Conservation (phyloP, 2,888 invertebrate species). For the Thysanoteuthis rhombus region DNA sequence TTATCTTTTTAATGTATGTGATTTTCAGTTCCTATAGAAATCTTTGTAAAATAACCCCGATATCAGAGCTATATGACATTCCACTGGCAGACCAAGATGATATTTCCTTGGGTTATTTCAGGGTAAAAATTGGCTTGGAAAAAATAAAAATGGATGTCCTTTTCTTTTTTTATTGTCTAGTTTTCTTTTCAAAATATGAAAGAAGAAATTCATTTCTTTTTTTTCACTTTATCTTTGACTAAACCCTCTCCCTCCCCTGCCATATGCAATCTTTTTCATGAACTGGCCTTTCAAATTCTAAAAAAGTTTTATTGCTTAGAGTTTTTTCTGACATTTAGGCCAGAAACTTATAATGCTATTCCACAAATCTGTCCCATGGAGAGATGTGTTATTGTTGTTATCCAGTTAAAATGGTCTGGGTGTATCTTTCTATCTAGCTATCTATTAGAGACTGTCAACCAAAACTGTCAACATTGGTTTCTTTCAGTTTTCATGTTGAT, state of each 20-base stretch:
- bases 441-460: too few species aligned
- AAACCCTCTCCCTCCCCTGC: not conserved
- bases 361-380: not conserved
- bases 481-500: too few species aligned
- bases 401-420: not conserved
- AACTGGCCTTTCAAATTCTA: not conserved
- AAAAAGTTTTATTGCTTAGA: too few species aligned
- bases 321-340: not conserved
- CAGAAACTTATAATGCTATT: not conserved
- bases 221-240: not conserved
- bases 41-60: not conserved
- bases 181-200: not conserved
- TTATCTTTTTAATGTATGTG: not conserved
- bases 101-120: not conserved
- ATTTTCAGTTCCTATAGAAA: not conserved
- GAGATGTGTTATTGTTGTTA: not conserved
- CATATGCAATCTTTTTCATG: not conserved
- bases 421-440: not conserved
- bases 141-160: not conserved
- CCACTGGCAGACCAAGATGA: slow-evolving; percentile 12
- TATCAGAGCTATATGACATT: not conserved
- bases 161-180: not conserved
- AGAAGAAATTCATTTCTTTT: not conserved
- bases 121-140: not conserved
- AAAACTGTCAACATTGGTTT: too few species aligned